These are phyloP conservation scores for Cheilosia grossa DNA, from an alignment of 2,888 invertebrate genomes.

Conservation along the genomic window DNA sequence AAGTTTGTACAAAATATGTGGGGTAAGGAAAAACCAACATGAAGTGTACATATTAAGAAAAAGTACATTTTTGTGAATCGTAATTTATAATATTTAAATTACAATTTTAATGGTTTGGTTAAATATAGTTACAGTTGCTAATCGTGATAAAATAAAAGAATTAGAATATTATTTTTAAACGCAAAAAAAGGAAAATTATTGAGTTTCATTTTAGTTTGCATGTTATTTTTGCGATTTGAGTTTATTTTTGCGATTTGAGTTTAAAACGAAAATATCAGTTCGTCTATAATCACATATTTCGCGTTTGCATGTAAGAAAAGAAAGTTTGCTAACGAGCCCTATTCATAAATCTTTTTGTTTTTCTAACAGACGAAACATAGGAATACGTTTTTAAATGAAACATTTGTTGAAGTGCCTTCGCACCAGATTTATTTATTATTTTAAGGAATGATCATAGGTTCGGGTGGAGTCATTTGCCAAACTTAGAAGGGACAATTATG, in stretches of 20 bases:
- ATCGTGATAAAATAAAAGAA: constrained; percentile 22
- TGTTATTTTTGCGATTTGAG: constrained; percentile 26
- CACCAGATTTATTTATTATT: too few species aligned
- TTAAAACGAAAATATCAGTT: constrained; percentile 27
- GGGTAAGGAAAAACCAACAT: constrained; percentile 76
- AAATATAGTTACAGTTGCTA: constrained; percentile 63
- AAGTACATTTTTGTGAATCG: constrained; percentile 64
- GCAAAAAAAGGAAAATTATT: constrained; percentile 25
- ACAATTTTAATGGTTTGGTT: constrained; percentile 50
- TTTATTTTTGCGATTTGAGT: constrained; percentile 34
- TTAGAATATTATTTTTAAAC: constrained; percentile 22
- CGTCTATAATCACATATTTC: too few species aligned
- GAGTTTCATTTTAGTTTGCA: constrained; percentile 20
- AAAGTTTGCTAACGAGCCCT: too few species aligned
- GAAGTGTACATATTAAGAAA: constrained; percentile 72
- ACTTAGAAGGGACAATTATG: too few species aligned
- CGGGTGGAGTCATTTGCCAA: too few species aligned
- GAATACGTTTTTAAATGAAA: too few species aligned
- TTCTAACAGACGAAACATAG: too few species aligned
- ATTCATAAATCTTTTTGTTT: too few species aligned
- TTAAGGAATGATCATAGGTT: too few species aligned
- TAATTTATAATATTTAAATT: constrained; percentile 36
- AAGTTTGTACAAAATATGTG: constrained; percentile 50
- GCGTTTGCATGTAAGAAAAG: too few species aligned
- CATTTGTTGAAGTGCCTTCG: too few species aligned